These are phyloP conservation scores for Tyrannus savana DNA, from an alignment of 2,113 vertebrate genomes.

Conservation along the genomic window DNA sequence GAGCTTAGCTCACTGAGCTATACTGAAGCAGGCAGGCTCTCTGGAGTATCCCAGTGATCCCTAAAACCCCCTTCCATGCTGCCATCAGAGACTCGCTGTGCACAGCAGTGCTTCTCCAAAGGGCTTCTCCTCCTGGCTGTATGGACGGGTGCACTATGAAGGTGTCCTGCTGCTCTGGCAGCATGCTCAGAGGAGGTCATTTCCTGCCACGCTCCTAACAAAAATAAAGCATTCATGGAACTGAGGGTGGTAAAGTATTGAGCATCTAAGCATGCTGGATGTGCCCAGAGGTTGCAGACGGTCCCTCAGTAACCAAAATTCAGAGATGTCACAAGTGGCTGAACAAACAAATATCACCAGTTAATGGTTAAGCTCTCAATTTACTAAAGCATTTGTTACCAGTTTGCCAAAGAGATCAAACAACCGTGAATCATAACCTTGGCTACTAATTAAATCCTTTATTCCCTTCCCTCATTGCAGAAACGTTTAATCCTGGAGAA, in stretches of 20 bases:
- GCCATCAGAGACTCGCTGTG: fast-evolving
- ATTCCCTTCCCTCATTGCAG: constrained; percentile 39
- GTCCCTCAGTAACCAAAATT: neutral
- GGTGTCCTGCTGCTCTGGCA: neutral
- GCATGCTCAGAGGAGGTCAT: neutral
- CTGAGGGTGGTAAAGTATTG: fast-evolving
- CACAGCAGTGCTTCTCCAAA: neutral
- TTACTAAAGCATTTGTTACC: constrained; percentile 45
- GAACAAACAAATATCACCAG: constrained; percentile 35
- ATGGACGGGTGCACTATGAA: fast-evolving
- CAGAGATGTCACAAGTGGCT: constrained; percentile 40
- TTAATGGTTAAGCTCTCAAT: constrained; percentile 64
- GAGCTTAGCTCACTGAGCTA: neutral
- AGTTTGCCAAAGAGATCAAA: constrained; percentile 59
- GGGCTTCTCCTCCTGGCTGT: fast-evolving
- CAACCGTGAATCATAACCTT: constrained; percentile 46
- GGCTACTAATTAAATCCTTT: constrained; percentile 68
- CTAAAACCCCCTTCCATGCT: fast-evolving
- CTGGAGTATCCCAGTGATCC: neutral
- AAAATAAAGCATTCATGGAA: neutral
- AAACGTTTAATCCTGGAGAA: constrained; percentile 51
- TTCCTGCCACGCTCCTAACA: neutral
- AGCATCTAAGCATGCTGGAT: neutral
- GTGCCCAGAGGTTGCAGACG: neutral
- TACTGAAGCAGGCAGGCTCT: fast-evolving